Percentiles rank a stretch among this genome's conserved stretches.
phyloP scores from a whole-genome alignment of 2,888 invertebrate species.

The Scaptodrosophila latifasciaeformis region DNA sequence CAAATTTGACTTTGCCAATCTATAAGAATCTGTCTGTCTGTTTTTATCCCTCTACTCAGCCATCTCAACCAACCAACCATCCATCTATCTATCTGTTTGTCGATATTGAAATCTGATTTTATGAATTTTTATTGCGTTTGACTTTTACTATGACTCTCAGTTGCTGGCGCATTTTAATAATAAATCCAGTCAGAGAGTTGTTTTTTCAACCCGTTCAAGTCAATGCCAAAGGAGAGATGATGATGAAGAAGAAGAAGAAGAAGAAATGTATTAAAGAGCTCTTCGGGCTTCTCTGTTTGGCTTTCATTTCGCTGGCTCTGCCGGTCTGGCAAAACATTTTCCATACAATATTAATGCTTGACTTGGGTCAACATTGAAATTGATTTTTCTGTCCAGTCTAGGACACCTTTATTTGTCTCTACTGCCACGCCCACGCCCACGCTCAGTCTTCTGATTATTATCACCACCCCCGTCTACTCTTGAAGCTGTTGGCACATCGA shows the following conservation, averaged over 20 bases:
- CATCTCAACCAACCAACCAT: too few relatives aligned
- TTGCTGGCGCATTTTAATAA: slow-evolving; percentile 44
- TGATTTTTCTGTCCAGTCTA: slow-evolving; percentile 50
- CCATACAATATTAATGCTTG: slow-evolving; percentile 48
- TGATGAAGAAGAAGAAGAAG: background rate
- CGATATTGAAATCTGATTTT: slow-evolving; percentile 68
- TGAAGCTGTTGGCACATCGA: slow-evolving; percentile 14
- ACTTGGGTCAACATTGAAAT: slow-evolving; percentile 61
- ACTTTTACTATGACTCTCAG: slow-evolving; percentile 63
- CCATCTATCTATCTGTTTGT: slow-evolving; percentile 59
- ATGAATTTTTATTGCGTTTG: slow-evolving; percentile 66
- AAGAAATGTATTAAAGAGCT: background rate
- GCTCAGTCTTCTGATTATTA: background rate
- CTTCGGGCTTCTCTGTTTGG: too few relatives aligned
- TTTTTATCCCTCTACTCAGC: too few relatives aligned
- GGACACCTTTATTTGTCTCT: background rate
- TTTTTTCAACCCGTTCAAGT: too few relatives aligned
- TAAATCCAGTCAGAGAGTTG: slow-evolving; percentile 47
- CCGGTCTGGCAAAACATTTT: slow-evolving; percentile 17
- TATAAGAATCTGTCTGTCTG: background rate
- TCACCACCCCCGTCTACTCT: background rate
- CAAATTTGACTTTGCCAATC: slow-evolving; percentile 7
- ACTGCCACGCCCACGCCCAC: background rate
- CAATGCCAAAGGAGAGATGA: too few relatives aligned
- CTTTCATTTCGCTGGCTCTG: slow-evolving; percentile 39